Evolutionary conservation across 2,888 invertebrate species (phyloP).

Genomic region (Pyrgus malvae): DNA sequence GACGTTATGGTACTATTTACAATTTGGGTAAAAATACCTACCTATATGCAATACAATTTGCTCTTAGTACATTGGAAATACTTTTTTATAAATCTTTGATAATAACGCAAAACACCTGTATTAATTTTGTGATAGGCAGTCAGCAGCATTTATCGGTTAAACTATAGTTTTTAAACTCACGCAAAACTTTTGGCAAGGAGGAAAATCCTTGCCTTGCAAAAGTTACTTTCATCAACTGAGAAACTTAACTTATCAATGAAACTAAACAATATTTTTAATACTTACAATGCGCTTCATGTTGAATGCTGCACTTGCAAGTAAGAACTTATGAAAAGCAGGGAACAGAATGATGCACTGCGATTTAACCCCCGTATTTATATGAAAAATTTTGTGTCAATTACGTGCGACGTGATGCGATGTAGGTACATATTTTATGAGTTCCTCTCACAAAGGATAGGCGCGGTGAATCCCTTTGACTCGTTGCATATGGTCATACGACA

Average conservation of each 20-base stretch:
- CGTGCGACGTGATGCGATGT: conserved; percentile 44
- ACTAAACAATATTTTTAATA: conserved; percentile 32
- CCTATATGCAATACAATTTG: too few species aligned
- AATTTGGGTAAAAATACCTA: too few species aligned
- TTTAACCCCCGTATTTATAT: conserved; percentile 77
- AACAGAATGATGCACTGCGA: conserved; percentile 72
- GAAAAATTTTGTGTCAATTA: conserved; percentile 67
- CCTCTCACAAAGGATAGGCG: conserved; percentile 55
- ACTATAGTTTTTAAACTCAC: too few species aligned
- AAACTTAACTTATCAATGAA: background rate
- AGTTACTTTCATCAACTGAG: too few species aligned
- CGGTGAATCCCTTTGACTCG: conserved; percentile 49
- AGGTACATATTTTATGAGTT: conserved; percentile 59
- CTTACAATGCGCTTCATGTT: conserved; percentile 75
- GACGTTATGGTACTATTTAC: too few species aligned
- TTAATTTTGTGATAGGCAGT: too few species aligned
- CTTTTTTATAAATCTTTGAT: too few species aligned
- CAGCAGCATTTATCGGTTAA: too few species aligned
- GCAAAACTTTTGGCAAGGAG: too few species aligned
- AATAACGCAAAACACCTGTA: too few species aligned
- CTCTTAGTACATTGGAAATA: too few species aligned
- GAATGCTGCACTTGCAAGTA: conserved; percentile 47
- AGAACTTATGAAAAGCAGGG: conserved; percentile 49
- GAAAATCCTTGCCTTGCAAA: too few species aligned
- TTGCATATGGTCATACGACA: conserved; percentile 29